phyloP scores from a whole-genome alignment of 2,113 vertebrate genomes.

The Pseudorectes ferrugineus region DNA sequence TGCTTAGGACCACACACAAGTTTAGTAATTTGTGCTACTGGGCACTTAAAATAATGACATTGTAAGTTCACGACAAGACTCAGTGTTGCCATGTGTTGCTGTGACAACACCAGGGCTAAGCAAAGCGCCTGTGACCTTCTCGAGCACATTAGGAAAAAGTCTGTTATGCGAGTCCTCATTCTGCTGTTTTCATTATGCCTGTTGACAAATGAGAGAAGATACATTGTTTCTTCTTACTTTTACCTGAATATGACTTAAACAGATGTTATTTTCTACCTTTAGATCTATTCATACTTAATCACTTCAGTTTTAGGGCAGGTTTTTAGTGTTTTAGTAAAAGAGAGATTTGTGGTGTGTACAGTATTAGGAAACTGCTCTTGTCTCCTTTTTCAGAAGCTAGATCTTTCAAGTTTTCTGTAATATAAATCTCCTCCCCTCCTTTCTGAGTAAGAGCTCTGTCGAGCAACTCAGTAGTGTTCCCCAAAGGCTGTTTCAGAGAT shows the following conservation, averaged over 20 bases:
- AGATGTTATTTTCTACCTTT: neutral
- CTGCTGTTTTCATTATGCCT: neutral
- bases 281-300: conserved; percentile 8
- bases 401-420: conserved; percentile 57
- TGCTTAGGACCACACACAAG: conserved; percentile 56
- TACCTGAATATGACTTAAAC: neutral
- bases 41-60: conserved; percentile 25
- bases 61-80: neutral
- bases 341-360: conserved; percentile 6
- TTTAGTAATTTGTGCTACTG: conserved; percentile 40
- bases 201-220: conserved; percentile 3
- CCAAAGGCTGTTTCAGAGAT: conserved; percentile 61
- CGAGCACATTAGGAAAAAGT: neutral
- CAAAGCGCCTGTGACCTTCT: neutral
- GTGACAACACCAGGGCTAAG: neutral
- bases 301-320: neutral
- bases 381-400: conserved; percentile 25
- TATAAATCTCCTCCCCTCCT: conserved; percentile 36
- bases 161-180: neutral
- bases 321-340: conserved; percentile 28
- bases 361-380: conserved; percentile 10
- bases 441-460: conserved; percentile 25
- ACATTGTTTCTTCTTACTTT: neutral
- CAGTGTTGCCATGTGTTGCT: neutral
- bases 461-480: conserved; percentile 51